These are phyloP conservation scores for Lota lota DNA, from an alignment of 2,113 vertebrate genomes.

Conservation along the genomic window DNA sequence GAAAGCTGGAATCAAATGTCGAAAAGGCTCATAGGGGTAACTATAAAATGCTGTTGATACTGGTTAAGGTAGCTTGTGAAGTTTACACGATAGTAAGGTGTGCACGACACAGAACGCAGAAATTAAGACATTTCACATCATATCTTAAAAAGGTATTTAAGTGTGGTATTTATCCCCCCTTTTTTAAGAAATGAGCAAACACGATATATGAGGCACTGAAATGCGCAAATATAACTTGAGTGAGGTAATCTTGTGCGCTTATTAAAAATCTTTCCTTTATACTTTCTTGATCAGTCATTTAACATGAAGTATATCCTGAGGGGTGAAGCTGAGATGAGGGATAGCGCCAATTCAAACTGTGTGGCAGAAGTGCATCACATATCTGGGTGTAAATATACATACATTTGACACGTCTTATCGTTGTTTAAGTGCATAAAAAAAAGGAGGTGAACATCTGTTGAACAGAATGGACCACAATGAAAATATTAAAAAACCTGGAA, in stretches of 20 bases:
- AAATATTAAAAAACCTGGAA: not conserved
- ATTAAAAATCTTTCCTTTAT: slow-evolving; percentile 6
- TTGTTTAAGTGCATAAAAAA: not conserved
- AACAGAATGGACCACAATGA: not conserved
- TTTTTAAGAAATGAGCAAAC: slow-evolving; percentile 22
- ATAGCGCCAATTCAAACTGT: not conserved
- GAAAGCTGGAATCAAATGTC: slow-evolving; percentile 18
- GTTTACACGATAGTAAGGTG: slow-evolving; percentile 30
- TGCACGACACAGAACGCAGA: slow-evolving; percentile 27
- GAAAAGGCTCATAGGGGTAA: slow-evolving; percentile 37
- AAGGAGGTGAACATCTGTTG: not conserved
- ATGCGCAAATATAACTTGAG: slow-evolving; percentile 22
- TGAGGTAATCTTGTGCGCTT: slow-evolving; percentile 45
- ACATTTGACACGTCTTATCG: not conserved
- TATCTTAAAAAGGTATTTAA: slow-evolving; percentile 24
- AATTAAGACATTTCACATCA: slow-evolving; percentile 33
- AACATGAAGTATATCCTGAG: slow-evolving; percentile 43
- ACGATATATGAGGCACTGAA: slow-evolving; percentile 34
- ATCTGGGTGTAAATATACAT: not conserved
- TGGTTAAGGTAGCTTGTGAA: slow-evolving; percentile 46
- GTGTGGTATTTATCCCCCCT: slow-evolving; percentile 5
- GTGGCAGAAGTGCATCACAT: not conserved
- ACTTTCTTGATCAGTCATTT: slow-evolving; percentile 16
- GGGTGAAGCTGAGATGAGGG: slow-evolving; percentile 40
- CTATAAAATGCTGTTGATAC: slow-evolving; percentile 36